phyloP scores from a whole-genome alignment of 2,797 vertebrate genomes.

The Crocidura indochinensis region DNA sequence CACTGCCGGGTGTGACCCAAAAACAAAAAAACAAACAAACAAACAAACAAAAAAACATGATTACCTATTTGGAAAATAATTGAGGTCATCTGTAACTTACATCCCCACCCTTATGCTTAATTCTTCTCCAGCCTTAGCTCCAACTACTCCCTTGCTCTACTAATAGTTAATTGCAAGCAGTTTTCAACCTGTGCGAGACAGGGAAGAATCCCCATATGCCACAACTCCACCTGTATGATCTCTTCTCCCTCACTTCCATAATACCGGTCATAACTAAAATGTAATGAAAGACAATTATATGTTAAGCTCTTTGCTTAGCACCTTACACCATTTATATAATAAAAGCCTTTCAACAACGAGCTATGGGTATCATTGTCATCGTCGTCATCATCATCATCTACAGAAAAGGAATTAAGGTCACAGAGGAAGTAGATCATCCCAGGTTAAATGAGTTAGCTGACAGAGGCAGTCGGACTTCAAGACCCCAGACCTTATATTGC shows the following conservation, averaged over 20 bases:
- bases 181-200: not conserved
- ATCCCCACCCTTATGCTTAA: not conserved
- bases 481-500: not conserved
- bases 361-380: not conserved
- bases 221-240: not conserved
- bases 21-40: too few species aligned
- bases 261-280: not conserved
- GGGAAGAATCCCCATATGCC: not conserved
- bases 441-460: not conserved
- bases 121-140: not conserved
- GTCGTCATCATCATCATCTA: not conserved
- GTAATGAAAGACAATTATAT: not conserved
- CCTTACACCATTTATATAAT: not conserved
- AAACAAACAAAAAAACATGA: too few species aligned
- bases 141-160: not conserved
- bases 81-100: not conserved
- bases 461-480: not conserved
- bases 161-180: not conserved
- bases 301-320: not conserved
- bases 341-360: conserved; percentile 8
- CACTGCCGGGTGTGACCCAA: too few species aligned
- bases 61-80: not conserved
- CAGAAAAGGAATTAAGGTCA: conserved; percentile 10
- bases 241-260: not conserved
- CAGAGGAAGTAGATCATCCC: conserved; percentile 4